Percentiles rank a stretch among this genome's conserved stretches.
Conservation (phyloP, 2,888 invertebrate genomes). For the Hoplodrina ambigua region DNA sequence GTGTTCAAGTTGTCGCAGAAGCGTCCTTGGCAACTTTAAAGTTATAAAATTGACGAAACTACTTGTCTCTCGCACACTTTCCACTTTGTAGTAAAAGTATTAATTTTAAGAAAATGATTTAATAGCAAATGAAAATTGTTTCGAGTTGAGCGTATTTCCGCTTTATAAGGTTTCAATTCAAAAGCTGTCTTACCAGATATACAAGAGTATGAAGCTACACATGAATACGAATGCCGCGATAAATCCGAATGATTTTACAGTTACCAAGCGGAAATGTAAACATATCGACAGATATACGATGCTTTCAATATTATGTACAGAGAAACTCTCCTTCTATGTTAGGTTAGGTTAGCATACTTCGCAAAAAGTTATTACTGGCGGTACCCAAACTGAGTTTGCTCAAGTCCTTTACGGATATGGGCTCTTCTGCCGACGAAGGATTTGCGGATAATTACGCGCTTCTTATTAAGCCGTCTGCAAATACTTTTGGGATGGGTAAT, state of each 20-base stretch:
- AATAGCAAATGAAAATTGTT: slow-evolving; percentile 33
- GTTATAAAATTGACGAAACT: slow-evolving; percentile 29
- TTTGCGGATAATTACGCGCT: slow-evolving; percentile 83
- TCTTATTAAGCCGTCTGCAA: slow-evolving; percentile 82
- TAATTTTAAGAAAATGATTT: slow-evolving; percentile 45
- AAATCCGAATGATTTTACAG: slow-evolving; percentile 64
- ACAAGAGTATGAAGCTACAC: slow-evolving; percentile 40
- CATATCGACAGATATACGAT: slow-evolving; percentile 58
- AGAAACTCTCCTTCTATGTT: slow-evolving; percentile 61
- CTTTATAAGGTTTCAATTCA: slow-evolving; percentile 45
- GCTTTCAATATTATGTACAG: slow-evolving; percentile 61
- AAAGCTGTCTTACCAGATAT: slow-evolving; percentile 30
- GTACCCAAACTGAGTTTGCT: slow-evolving; percentile 77
- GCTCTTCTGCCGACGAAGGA: slow-evolving; percentile 69
- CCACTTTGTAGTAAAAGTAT: slow-evolving; percentile 24
- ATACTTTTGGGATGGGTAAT: slow-evolving; percentile 75
- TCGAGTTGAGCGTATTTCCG: slow-evolving; percentile 15
- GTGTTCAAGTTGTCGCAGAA: neutral
- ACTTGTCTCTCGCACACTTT: slow-evolving; percentile 24
- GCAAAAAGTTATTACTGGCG: slow-evolving; percentile 77
- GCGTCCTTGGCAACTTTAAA: slow-evolving; percentile 33
- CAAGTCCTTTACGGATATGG: slow-evolving; percentile 79
- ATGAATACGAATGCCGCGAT: slow-evolving; percentile 46
- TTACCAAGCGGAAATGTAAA: slow-evolving; percentile 64
- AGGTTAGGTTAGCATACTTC: slow-evolving; percentile 68